Conservation (phyloP, 2,797 vertebrate species). For the Margarornis squamiger region DNA sequence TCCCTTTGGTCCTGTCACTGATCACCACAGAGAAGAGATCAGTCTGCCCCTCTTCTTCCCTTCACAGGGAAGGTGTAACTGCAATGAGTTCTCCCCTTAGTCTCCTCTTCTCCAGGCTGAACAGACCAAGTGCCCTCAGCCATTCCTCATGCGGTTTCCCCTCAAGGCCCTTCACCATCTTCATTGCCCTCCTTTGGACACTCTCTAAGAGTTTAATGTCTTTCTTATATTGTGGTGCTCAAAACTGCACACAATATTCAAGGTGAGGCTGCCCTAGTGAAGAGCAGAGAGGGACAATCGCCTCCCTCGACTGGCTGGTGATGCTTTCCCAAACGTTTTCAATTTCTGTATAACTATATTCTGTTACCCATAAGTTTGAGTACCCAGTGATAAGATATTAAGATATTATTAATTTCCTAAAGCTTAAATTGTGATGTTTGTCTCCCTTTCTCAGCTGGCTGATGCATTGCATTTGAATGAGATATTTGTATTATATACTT, state of each 20-base stretch:
- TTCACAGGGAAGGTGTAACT: neutral
- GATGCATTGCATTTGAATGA: neutral
- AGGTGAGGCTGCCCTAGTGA: neutral
- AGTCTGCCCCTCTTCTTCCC: neutral
- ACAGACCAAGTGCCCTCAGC: neutral
- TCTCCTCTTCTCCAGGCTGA: neutral
- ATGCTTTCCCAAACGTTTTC: neutral
- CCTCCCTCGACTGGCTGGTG: rapidly evolving
- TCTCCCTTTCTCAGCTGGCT: neutral
- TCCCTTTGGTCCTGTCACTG: neutral
- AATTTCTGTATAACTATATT: neutral
- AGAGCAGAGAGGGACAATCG: neutral
- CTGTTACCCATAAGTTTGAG: neutral
- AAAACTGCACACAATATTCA: neutral
- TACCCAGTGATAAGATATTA: neutral
- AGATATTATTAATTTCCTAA: neutral
- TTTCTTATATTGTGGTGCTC: too few species aligned
- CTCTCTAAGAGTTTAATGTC: too few species aligned
- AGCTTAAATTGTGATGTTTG: neutral
- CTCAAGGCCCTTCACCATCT: neutral
- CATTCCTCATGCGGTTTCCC: neutral
- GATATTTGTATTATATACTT: neutral
- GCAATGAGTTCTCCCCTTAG: neutral
- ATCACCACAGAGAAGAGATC: neutral
- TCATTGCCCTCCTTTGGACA: neutral